Percentiles rank a stretch among this genome's conserved stretches.
These are phyloP conservation scores for Pteropus rufus DNA, from an alignment of 2,797 vertebrate species.

Conservation along the genomic window DNA sequence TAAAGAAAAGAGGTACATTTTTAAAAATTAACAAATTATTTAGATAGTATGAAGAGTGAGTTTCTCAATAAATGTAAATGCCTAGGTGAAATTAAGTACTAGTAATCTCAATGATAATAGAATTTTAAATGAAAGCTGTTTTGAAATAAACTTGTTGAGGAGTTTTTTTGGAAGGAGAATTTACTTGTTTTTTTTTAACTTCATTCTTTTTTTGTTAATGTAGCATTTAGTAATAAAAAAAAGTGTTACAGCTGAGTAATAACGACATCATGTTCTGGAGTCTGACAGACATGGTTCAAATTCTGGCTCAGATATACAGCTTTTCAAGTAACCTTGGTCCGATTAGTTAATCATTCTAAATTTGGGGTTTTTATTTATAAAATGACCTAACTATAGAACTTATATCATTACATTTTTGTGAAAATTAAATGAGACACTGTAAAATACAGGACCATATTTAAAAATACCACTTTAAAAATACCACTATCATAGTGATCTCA, in stretches of 20 bases:
- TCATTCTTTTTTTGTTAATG: background rate
- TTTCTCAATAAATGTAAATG: background rate
- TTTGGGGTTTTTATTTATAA: background rate
- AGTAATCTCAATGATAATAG: background rate
- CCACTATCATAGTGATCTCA: background rate
- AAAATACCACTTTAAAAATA: background rate
- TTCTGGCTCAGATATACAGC: background rate
- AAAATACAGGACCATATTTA: background rate
- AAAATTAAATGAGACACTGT: background rate
- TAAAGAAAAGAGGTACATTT: background rate
- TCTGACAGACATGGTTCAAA: background rate
- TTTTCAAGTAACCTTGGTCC: background rate
- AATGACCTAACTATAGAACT: background rate
- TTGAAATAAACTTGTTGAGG: background rate
- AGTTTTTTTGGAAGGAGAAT: background rate
- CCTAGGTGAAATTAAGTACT: background rate
- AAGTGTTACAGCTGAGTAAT: background rate
- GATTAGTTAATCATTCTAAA: background rate
- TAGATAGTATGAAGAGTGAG: background rate
- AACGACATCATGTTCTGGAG: background rate
- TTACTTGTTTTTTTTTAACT: background rate
- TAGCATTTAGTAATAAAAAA: background rate
- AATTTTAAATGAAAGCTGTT: background rate
- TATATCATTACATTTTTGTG: background rate
- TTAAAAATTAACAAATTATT: background rate